Conservation (phyloP, 2,113 vertebrate genomes). For the Sitta europaea region DNA sequence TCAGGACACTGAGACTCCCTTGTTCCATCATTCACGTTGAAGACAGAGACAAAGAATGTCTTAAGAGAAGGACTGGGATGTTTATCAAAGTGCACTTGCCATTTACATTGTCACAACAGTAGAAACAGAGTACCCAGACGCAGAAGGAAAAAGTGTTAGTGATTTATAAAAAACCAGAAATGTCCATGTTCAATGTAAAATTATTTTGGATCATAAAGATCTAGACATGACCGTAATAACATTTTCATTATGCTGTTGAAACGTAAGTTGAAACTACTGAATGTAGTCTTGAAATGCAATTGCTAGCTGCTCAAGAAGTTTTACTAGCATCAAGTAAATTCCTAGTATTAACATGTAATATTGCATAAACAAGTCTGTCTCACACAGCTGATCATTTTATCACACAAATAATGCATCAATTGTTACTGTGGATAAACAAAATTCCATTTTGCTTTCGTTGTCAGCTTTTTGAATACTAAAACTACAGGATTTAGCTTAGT, state of each 20-base stretch:
- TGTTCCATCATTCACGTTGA: not conserved
- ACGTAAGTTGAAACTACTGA: no score
- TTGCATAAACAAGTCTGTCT: not conserved
- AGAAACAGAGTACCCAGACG: not conserved
- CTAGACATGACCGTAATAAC: not conserved
- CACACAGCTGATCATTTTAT: not conserved
- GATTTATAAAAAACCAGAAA: not conserved
- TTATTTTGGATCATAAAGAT: not conserved
- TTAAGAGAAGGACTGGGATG: not conserved
- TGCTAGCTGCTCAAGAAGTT: not conserved
- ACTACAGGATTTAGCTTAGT: not conserved
- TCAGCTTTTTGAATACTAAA: not conserved
- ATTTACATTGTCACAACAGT: not conserved
- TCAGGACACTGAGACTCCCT: not conserved
- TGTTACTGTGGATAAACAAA: slow-evolving; percentile 6
- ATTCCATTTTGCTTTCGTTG: not conserved
- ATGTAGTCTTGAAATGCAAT: not conserved
- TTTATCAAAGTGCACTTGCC: not conserved
- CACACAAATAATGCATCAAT: not conserved
- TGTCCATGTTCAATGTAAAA: not conserved
- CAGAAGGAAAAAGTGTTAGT: not conserved
- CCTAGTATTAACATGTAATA: not conserved
- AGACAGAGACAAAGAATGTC: not conserved
- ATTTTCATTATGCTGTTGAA: not conserved
- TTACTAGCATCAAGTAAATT: not conserved